Percentiles rank a stretch among this genome's conserved stretches.
Evolutionary conservation across 2,797 vertebrate genomes (phyloP).

Genomic region (Anguilla obscura): DNA sequence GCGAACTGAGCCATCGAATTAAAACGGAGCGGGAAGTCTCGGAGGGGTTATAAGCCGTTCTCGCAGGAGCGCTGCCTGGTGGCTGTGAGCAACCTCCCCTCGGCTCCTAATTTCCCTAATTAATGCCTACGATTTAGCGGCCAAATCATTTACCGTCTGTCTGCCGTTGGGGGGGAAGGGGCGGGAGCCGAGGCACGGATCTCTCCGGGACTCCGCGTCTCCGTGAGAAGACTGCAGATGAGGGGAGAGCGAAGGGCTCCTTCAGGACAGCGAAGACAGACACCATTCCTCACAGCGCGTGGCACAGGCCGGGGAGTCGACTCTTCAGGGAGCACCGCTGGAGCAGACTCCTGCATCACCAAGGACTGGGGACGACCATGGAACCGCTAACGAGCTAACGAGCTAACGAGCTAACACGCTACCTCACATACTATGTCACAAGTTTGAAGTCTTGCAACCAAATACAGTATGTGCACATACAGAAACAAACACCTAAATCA

Average conservation of each 20-base stretch:
- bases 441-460: background rate
- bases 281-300: background rate
- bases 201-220: conserved; percentile 18
- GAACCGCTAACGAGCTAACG: background rate
- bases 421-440: background rate
- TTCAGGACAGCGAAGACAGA: background rate
- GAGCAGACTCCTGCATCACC: background rate
- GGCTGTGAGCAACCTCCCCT: conserved; percentile 45
- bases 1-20: background rate
- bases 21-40: background rate
- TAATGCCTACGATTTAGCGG: conserved; percentile 51
- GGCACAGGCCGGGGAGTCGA: background rate
- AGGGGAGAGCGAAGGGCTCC: background rate
- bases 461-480: background rate
- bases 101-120: conserved; percentile 52
- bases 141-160: conserved; percentile 30
- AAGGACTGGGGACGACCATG: background rate
- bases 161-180: conserved; percentile 20
- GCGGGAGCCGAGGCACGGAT: conserved; percentile 8
- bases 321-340: background rate
- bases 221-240: background rate
- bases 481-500: background rate
- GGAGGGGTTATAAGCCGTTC: background rate
- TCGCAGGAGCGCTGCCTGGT: conserved; percentile 22
- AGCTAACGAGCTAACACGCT: background rate